A percentile compares a stretch with the other conserved stretches of the same genome.
Evolutionary conservation across 2,888 invertebrate genomes (phyloP).

Genomic region (Balanococcus diminutus): DNA sequence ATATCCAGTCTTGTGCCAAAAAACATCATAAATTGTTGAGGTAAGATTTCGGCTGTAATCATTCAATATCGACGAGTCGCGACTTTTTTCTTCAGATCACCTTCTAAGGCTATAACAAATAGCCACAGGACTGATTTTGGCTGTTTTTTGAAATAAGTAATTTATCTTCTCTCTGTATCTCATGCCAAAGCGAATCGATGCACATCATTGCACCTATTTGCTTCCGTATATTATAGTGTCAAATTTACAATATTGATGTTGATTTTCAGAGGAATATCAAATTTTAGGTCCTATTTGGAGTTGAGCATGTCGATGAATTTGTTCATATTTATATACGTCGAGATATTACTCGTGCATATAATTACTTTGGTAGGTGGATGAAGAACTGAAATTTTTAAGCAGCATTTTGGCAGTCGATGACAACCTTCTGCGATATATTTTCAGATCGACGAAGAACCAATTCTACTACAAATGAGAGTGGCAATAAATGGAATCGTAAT

Average conservation of each 20-base stretch:
- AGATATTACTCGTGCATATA: not conserved
- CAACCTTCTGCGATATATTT: not conserved
- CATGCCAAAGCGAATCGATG: no score
- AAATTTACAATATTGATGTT: not conserved
- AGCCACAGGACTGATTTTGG: no score
- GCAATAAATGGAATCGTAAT: no score
- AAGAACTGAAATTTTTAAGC: not conserved
- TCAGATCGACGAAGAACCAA: not conserved
- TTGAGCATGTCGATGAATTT: not conserved
- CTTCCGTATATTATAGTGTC: no score
- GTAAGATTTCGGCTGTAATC: not conserved
- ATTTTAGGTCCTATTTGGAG: not conserved
- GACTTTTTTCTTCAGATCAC: not conserved
- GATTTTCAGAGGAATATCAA: not conserved
- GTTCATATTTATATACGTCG: not conserved
- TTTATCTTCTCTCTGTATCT: no score
- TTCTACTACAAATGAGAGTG: not conserved
- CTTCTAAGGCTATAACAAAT: no score
- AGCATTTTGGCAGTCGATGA: not conserved
- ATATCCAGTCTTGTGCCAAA: not conserved
- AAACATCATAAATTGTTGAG: not conserved
- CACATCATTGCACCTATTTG: no score
- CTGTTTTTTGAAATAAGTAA: no score
- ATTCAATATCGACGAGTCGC: not conserved
- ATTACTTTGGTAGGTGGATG: not conserved